phyloP scores from a whole-genome alignment of 2,797 vertebrate genomes.

The Tauraco hartlaubi region DNA sequence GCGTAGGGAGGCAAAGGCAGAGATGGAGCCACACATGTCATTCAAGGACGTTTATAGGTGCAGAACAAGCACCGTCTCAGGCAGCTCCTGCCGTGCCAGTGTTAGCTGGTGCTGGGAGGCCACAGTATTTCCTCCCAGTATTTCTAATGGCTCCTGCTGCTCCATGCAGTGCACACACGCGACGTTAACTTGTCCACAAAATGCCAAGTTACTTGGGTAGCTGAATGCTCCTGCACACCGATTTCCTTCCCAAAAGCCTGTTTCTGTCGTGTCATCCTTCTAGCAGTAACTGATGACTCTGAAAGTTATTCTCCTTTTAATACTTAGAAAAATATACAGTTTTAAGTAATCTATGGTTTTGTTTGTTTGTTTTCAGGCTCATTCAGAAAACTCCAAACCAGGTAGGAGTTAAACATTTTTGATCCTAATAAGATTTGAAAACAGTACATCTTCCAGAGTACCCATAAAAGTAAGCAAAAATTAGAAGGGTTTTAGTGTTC shows the following conservation, averaged over 20 bases:
- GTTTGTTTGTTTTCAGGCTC: not conserved
- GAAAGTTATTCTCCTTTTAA: not conserved
- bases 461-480: constrained; percentile 50
- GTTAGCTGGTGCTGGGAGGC: not conserved
- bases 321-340: not conserved
- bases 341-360: not conserved
- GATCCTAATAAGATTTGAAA: constrained; percentile 47
- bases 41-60: not conserved
- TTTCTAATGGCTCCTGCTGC: not conserved
- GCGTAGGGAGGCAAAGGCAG: not conserved
- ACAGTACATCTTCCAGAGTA: not conserved
- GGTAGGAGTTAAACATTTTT: not conserved
- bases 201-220: not conserved
- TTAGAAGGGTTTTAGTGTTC: constrained; percentile 28
- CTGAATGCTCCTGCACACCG: not conserved
- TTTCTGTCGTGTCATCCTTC: not conserved
- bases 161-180: not conserved
- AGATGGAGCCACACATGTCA: rapidly evolving
- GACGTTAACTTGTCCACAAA: not conserved
- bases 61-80: not conserved
- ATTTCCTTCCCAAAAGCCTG: not conserved
- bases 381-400: not conserved
- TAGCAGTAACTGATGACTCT: not conserved
- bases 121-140: not conserved
- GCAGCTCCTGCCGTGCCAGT: not conserved